Conservation (phyloP, 2,888 invertebrate species). For the Drosophila silvestris region DNA sequence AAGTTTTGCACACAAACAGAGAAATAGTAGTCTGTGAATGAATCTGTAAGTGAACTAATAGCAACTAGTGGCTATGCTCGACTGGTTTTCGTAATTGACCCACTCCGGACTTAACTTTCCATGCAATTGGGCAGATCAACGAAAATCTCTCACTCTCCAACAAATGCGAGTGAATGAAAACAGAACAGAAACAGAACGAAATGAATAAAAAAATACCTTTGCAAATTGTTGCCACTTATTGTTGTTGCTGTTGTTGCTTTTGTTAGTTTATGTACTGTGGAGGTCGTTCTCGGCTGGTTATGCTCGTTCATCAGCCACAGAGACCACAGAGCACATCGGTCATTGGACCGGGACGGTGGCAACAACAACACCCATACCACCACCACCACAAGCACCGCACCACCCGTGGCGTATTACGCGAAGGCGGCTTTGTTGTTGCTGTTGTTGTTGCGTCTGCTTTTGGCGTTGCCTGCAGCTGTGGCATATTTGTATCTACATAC, state of each 20-base stretch:
- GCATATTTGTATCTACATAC: slow-evolving; percentile 43
- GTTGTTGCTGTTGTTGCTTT: slow-evolving; percentile 24
- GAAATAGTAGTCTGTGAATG: slow-evolving; percentile 10
- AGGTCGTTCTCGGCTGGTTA: slow-evolving; percentile 76
- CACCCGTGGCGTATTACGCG: slow-evolving; percentile 72
- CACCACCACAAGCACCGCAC: slow-evolving; percentile 26
- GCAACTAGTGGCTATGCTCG: slow-evolving; percentile 29
- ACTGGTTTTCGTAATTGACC: slow-evolving; percentile 70
- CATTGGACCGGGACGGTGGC: slow-evolving; percentile 72
- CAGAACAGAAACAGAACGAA: slow-evolving; percentile 6
- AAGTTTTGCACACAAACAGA: slow-evolving; percentile 1
- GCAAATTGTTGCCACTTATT: slow-evolving; percentile 49
- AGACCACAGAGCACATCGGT: slow-evolving; percentile 62
- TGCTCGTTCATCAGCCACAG: slow-evolving; percentile 60
- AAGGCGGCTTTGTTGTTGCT: slow-evolving; percentile 50
- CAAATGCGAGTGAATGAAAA: slow-evolving; percentile 17
- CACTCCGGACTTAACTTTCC: slow-evolving; percentile 63
- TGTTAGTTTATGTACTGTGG: slow-evolving; percentile 63
- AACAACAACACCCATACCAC: slow-evolving; percentile 21
- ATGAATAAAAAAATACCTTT: slow-evolving; percentile 32
- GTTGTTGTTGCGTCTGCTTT: slow-evolving; percentile 38
- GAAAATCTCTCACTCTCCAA: slow-evolving; percentile 26
- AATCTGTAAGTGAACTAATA: slow-evolving; percentile 5
- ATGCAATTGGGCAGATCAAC: slow-evolving; percentile 61
- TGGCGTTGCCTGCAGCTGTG: slow-evolving; percentile 59